These are phyloP conservation scores for Acipenser ruthenus DNA, from an alignment of 2,797 vertebrate species.

Conservation along the genomic window DNA sequence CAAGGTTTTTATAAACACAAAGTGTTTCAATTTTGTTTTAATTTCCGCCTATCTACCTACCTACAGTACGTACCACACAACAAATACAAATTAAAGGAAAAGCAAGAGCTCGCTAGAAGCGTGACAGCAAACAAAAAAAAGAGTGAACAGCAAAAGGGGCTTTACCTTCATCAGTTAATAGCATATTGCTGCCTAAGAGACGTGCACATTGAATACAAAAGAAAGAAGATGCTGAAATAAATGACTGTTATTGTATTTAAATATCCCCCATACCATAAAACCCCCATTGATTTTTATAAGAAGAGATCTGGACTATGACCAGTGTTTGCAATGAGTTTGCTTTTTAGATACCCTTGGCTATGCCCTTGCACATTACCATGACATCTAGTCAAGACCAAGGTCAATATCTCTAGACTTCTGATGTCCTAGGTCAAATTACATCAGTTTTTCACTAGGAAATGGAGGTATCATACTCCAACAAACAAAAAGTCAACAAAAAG, in stretches of 20 bases:
- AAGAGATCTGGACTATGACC: no score
- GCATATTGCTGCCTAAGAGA: slow-evolving; percentile 19
- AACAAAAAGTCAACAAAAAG: no score
- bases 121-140: slow-evolving; percentile 12
- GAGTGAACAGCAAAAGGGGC: slow-evolving; percentile 2
- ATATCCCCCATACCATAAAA: no score
- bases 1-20: slow-evolving; percentile 16
- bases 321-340: no score
- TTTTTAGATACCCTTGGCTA: no score
- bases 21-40: background rate
- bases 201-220: slow-evolving; percentile 12
- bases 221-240: slow-evolving; percentile 11
- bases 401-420: no score
- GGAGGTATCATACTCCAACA: no score
- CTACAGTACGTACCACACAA: background rate
- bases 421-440: no score
- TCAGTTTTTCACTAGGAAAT: no score
- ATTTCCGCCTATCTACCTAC: background rate
- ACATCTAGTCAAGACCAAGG: no score
- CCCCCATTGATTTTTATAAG: no score
- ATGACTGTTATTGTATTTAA: background rate
- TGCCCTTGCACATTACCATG: no score
- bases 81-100: background rate
- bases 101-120: slow-evolving; percentile 14
- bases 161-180: slow-evolving; percentile 23